Base-by-base conservation (phyloP, 2,888 invertebrate genomes). In the Xestoiulus laeticollis region DNA sequence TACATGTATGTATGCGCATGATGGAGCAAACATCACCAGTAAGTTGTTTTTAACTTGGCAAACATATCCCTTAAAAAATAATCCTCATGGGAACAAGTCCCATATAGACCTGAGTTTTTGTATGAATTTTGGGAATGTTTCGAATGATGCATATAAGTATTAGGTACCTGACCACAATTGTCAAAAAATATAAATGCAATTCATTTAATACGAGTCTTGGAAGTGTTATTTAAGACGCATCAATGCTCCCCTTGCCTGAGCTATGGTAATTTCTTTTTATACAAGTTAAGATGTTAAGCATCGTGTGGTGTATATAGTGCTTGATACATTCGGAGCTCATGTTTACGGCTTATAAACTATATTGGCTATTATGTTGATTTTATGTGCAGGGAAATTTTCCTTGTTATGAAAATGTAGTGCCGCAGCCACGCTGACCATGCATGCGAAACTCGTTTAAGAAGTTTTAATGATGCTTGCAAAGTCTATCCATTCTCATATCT, bases 401-500 rank as follows among this genome's bases (percentile, higher is more conserved):
- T 30, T 30, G 78, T 78, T 78, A 30, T 78, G 26, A 78, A 68
- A 78, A 30, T 78, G 78, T 30, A 78, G 6, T 30, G 78, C 78
- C 26, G 78, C 78, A 78, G 30, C 78, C 78, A 78, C 78, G 78
- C 78, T 78, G 78, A 78, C 78, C 78, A 78, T 78, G 78, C 78
- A 30, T 78, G 78, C 78, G 26, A 85, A 85, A 85, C 38, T 22
- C 85, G n/a, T 38, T 85, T 85, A n/a, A 85, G 38, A 85, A 85
- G 43, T 85, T 85, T 85, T 85, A 85, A 85, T 85, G 85, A 85
- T n/a, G 85, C 85, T n/a, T 26, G n/a, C 44, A 85, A 85, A 85
- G 43, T 38, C 43, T 44, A 85, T 85, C 26, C 85, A 19, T 85
- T 85, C 33, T 44, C 85, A 85, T 85, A 85, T 85, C 85, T 85